phyloP scores from a whole-genome alignment of 2,888 invertebrate species.

The Dicranocentrus wangi region DNA sequence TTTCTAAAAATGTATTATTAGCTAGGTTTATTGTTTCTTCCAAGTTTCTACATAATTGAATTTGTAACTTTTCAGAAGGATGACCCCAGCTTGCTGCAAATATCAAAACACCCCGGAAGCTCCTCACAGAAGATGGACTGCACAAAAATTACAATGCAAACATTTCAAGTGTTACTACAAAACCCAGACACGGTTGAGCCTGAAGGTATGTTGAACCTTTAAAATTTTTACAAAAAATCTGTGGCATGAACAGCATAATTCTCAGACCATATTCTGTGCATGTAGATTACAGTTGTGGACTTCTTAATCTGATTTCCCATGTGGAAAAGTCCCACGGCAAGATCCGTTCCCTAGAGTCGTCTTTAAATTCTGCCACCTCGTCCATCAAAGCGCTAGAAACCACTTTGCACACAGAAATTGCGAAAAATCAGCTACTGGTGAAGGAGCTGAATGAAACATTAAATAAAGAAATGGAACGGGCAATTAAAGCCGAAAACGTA shows the following conservation, averaged over 20 bases:
- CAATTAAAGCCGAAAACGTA: slow-evolving; percentile 54
- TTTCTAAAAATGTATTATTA: too few relatives aligned
- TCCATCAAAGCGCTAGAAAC: slow-evolving; percentile 39
- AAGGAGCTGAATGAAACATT: slow-evolving; percentile 50
- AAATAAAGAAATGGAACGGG: slow-evolving; percentile 44
- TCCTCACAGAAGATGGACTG: slow-evolving; percentile 55
- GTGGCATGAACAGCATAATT: too few relatives aligned
- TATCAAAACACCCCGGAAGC: too few relatives aligned
- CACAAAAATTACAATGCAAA: slow-evolving; percentile 52
- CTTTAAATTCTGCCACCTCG: slow-evolving; percentile 32
- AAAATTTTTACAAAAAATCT: too few relatives aligned
- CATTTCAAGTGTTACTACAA: slow-evolving; percentile 54
- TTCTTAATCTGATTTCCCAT: slow-evolving; percentile 46
- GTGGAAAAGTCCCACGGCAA: slow-evolving; percentile 42
- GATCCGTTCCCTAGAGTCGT: slow-evolving; percentile 41
- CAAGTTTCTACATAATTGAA: too few relatives aligned
- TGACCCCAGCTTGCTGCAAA: too few relatives aligned
- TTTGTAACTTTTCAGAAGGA: too few relatives aligned
- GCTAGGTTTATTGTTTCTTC: too few relatives aligned
- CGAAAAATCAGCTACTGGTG: slow-evolving; percentile 33
- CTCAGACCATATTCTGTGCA: not conserved
- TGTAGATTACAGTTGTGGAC: slow-evolving; percentile 54
- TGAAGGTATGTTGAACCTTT: slow-evolving; percentile 37
- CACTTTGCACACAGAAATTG: slow-evolving; percentile 29
- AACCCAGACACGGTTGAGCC: slow-evolving; percentile 53